Base-by-base conservation (phyloP, 1,140 invertebrate genomes). In the Agrilus planipennis region DNA sequence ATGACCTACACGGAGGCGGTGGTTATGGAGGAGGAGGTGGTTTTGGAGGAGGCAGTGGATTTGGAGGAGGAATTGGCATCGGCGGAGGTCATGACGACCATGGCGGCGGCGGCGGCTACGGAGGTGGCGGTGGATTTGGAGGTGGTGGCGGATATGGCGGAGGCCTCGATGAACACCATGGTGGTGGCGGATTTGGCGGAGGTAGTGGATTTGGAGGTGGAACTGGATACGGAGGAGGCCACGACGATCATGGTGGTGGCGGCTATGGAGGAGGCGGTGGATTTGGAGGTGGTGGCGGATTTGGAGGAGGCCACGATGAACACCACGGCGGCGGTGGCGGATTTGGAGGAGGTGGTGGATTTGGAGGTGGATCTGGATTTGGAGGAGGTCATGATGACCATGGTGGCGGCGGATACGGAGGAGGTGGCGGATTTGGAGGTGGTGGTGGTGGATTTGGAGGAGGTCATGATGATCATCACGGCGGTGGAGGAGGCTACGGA, bases 41-140 rank as follows among this genome's bases (percentile, higher is more conserved):
- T 29, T 45, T 38, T 28, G 47, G 47, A 14, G 44, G 44, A 2
- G 47, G 44, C 14, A 46, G 47, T 37, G 40, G 39, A 15, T 34
- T 34, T 15, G 32, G 32, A 3, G 32, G 32, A 20, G 32, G 32
- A 7, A 4, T 16, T 17, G 32, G 32, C 3, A 11, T 9, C 16
- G 32, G 32, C 32, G 4, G 14, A 9, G 32, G 32, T n/a, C 23
- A 32, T 6, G 7, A 32, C 29, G 39, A 29, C n/a, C n/a, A n/a
- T 2, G 44, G 18, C 9, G 31, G 22, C 16, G 18, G 12, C 16
- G 32, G 29, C 4, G 29, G 29, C n/a, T 23, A 36, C 19, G 32
- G 32, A 7, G 32, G 32, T 4, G 32, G 32, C 14, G 6, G 20
- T n/a, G 32, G 18, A 20, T 27, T 9, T 12, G 7, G 12, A 9